Evolutionary conservation across 2,113 vertebrate species (phyloP).

Genomic region (Zingel zingel): DNA sequence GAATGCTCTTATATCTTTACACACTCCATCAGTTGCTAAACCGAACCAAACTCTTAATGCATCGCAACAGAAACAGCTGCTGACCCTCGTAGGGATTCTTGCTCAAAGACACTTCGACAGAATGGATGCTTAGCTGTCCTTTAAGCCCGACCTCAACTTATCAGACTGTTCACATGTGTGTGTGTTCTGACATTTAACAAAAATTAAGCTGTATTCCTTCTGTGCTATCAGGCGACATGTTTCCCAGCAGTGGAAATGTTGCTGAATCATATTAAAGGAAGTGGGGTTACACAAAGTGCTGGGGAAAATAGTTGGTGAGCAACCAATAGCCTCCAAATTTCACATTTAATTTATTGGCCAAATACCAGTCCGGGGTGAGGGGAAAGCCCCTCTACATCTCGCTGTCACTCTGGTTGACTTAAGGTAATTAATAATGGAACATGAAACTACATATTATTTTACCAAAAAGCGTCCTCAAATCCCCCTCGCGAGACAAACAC

Average conservation of each 20-base stretch:
- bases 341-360: background rate
- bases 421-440: background rate
- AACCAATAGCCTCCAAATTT: background rate
- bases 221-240: background rate
- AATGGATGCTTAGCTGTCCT: background rate
- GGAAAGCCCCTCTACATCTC: background rate
- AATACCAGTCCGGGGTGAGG: background rate
- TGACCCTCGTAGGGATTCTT: background rate
- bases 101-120: too few relatives aligned
- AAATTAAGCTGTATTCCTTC: background rate
- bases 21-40: too few relatives aligned
- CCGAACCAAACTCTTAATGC: background rate
- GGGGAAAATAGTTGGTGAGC: background rate
- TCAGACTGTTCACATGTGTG: background rate
- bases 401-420: background rate
- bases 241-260: constrained; percentile 8
- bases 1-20: too few relatives aligned
- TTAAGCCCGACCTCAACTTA: background rate
- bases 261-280: background rate
- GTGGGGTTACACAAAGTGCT: background rate
- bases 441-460: background rate
- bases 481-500: constrained; percentile 19
- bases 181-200: background rate
- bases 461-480: background rate
- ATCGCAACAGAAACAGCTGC: background rate